These are phyloP conservation scores for Psophia crepitans DNA, from an alignment of 2,113 vertebrate species.

Conservation along the genomic window DNA sequence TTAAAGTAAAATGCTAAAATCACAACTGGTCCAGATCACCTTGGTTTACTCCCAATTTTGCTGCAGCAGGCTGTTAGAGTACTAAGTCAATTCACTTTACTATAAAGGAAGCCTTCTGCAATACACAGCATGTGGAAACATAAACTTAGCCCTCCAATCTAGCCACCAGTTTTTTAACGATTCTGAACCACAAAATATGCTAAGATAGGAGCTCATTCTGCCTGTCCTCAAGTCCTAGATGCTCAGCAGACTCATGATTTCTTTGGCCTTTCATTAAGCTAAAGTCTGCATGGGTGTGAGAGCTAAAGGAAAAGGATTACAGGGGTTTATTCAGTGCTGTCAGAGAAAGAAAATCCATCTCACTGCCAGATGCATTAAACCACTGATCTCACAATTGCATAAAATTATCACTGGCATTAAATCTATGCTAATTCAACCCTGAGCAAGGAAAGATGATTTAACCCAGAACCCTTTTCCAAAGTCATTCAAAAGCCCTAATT, in stretches of 20 bases:
- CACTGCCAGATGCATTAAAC: constrained; percentile 57
- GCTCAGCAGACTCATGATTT: neutral
- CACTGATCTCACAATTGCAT: constrained; percentile 46
- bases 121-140: neutral
- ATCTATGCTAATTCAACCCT: constrained; percentile 64
- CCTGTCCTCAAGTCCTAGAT: neutral
- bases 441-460: constrained; percentile 44
- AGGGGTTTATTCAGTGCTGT: constrained; percentile 35
- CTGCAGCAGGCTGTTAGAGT: neutral
- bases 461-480: constrained; percentile 36
- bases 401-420: constrained; percentile 68
- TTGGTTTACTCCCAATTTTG: neutral
- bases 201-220: neutral
- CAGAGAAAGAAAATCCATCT: constrained; percentile 48
- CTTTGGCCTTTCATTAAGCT: constrained; percentile 14
- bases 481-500: constrained; percentile 62
- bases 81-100: neutral
- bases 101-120: neutral
- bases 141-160: neutral
- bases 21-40: neutral
- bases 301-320: constrained; percentile 31
- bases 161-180: constrained; percentile 8
- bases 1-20: neutral
- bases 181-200: neutral
- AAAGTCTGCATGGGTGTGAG: constrained; percentile 1